Evolutionary conservation across 2,113 vertebrate species (phyloP), one percentile per base, ranked within the genome.

Genomic region (Xenopus borealis): DNA sequence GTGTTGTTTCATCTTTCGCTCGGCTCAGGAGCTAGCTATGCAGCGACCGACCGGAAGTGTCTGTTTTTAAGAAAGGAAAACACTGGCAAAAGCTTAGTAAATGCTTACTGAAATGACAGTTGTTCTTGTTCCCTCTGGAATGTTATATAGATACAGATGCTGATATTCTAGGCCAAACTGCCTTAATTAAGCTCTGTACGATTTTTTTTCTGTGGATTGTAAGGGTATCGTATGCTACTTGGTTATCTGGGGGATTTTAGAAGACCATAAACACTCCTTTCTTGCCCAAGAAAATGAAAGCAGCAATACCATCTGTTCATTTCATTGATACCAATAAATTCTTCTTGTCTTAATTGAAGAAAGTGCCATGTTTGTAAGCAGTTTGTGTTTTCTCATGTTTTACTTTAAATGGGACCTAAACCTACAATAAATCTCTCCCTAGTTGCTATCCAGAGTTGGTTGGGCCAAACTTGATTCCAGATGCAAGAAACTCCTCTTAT

Each of bases 141-240:
- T 19, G 63, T 66, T 66, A 18, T 66, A n/a, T 66, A 55, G 53
- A 55, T 55, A 55, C 2, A 55, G 53, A n/a, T 13, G 19, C 14
- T 66, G 63, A 66, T 66, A 46, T 66, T 66, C 40, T 66, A n/a
- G 63, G 63, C n/a, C 63, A 66, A 66, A 19, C 40, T 45, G 40
- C 44, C 63, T 66, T 66, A 18, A 50, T 67, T 67, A 50, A 67
- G 33, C 52, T 18, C 65, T 18, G 19, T 47, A 18, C 23, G 44
- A n/a, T n/a, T n/a, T n/a, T n/a, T n/a, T 23, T 50, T 23, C n/a
- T 67, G 65, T n/a, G 40, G 20, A 20, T 50, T 23, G 16, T 44
- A 67, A n/a, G 44, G 65, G 46, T 47, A 50, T 67, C 45, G 50
- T 11, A 23, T 67, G 45, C 45, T 67, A 47, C 65, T 47, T 67